Evolutionary conservation across 2,888 invertebrate genomes (phyloP).

Genomic region (Mechanitis messenoides): DNA sequence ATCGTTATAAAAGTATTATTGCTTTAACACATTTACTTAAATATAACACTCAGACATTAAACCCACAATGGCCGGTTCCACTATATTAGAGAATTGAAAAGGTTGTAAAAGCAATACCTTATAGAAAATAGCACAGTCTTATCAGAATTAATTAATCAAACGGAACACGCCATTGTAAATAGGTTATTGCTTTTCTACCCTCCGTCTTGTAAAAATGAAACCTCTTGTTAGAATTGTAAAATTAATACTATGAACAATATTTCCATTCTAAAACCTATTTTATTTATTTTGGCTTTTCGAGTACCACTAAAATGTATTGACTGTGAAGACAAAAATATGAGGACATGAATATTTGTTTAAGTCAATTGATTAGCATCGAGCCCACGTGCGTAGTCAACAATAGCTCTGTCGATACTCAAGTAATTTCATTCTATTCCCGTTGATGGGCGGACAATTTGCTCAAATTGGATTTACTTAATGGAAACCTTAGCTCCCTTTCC

Average conservation of each 20-base stretch:
- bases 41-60: background rate
- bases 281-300: too few relatives aligned
- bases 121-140: conserved; percentile 1
- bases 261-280: too few relatives aligned
- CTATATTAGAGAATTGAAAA: conserved; percentile 2
- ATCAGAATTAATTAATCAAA: conserved; percentile 6
- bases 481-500: conserved; percentile 31
- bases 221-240: too few relatives aligned
- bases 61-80: background rate
- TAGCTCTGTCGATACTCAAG: conserved; percentile 24
- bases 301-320: too few relatives aligned
- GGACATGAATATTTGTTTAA: background rate
- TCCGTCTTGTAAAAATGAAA: too few relatives aligned
- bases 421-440: conserved; percentile 31
- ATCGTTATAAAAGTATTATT: too few relatives aligned
- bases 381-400: conserved; percentile 16
- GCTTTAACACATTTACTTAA: too few relatives aligned
- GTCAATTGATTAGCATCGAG: background rate
- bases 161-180: background rate
- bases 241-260: too few relatives aligned
- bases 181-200: too few relatives aligned
- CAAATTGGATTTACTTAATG: conserved; percentile 38
- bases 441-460: conserved; percentile 32
- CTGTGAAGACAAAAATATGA: too few relatives aligned
- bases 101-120: background rate